Conservation (phyloP, 2,888 invertebrate genomes). For the Standfussiana lucernea region DNA sequence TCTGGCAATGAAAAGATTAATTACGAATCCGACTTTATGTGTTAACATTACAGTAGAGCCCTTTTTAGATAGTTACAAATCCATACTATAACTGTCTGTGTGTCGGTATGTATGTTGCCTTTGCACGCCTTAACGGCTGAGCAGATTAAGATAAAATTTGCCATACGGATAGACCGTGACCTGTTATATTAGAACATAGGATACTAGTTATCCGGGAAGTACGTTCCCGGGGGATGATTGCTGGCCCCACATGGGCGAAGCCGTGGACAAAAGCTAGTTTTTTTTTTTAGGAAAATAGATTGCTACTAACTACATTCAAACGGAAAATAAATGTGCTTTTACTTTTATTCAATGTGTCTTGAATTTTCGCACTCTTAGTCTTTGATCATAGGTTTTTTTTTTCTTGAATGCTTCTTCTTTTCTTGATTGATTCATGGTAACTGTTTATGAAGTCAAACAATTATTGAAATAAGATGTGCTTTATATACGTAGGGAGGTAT, state of each 20-base stretch:
- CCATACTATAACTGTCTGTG: background rate
- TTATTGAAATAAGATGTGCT: conserved; percentile 7
- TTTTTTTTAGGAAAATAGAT: background rate
- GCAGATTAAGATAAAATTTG: background rate
- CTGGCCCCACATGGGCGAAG: background rate
- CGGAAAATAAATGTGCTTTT: background rate
- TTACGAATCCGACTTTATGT: conserved; percentile 5
- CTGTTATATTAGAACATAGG: background rate
- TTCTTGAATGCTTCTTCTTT: background rate
- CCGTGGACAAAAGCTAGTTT: background rate
- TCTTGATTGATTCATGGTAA: background rate
- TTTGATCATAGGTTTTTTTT: background rate
- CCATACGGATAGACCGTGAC: background rate
- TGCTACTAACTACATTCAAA: background rate
- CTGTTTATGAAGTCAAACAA: conserved; percentile 5
- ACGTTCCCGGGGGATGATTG: background rate
- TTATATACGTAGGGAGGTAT: background rate
- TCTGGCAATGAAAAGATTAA: conserved; percentile 39
- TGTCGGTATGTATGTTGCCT: background rate
- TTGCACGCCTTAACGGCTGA: background rate
- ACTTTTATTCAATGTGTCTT: background rate
- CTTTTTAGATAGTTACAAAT: background rate
- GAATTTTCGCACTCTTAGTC: background rate
- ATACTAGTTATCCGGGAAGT: background rate
- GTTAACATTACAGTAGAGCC: too few relatives aligned